phyloP scores from a whole-genome alignment of 2,888 invertebrate species.

The Hermaeophaga mercurialis region DNA sequence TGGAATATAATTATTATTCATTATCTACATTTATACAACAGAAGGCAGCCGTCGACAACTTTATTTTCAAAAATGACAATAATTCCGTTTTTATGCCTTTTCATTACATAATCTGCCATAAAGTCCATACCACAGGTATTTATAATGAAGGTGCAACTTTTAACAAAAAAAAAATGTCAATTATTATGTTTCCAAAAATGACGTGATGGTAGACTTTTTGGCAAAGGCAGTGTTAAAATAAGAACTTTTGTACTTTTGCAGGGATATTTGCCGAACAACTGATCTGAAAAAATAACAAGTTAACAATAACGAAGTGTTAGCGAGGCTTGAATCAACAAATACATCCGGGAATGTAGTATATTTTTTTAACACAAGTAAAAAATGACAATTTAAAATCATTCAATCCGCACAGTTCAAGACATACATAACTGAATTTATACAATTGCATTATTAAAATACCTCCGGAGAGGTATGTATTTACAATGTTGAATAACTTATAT shows the following conservation, averaged over 20 bases:
- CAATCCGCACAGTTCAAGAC: slow-evolving; percentile 42
- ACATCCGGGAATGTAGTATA: slow-evolving; percentile 55
- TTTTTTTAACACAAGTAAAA: slow-evolving; percentile 44
- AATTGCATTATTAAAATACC: slow-evolving; percentile 48
- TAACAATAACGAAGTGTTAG: slow-evolving; percentile 51
- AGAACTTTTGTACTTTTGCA: slow-evolving; percentile 23
- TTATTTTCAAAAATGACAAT: slow-evolving; percentile 29
- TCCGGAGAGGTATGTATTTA: slow-evolving; percentile 49
- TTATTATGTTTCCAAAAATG: no score
- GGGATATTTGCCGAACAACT: slow-evolving; percentile 27
- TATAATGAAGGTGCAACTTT: no score
- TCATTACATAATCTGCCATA: no score
- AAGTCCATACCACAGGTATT: no score
- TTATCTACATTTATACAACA: slow-evolving; percentile 55
- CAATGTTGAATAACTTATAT: slow-evolving; percentile 53
- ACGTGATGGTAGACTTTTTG: no score
- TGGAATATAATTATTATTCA: slow-evolving; percentile 52
- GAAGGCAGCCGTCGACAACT: slow-evolving; percentile 25
- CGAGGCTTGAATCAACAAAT: slow-evolving; percentile 50
- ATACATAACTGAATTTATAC: slow-evolving; percentile 39
- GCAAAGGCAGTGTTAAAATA: no score
- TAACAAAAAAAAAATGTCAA: no score
- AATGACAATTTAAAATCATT: slow-evolving; percentile 45
- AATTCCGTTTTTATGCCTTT: slow-evolving; percentile 22
- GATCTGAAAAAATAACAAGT: slow-evolving; percentile 45